Conservation (phyloP, 2,113 vertebrate species). For the Megaceryle torquata region DNA sequence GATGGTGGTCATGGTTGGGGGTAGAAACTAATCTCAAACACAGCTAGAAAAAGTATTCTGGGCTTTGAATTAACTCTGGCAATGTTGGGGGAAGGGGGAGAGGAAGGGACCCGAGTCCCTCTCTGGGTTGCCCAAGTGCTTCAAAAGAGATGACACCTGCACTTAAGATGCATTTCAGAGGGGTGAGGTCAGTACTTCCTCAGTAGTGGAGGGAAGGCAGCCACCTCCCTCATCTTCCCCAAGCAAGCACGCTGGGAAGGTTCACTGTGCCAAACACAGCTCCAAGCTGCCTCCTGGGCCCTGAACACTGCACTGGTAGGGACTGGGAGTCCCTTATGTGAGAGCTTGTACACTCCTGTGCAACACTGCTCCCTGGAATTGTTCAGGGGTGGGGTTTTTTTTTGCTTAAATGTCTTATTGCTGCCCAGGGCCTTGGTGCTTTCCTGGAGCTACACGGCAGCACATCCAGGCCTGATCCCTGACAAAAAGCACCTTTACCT, state of each 20-base stretch:
- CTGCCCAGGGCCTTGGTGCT: neutral
- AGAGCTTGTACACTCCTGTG: neutral
- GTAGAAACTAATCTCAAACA: neutral
- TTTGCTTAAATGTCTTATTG: fast-evolving
- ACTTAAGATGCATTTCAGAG: fast-evolving
- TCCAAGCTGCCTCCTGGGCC: neutral
- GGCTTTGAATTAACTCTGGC: neutral
- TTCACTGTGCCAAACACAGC: neutral
- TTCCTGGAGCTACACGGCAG: neutral
- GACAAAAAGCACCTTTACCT: neutral
- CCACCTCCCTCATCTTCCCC: neutral
- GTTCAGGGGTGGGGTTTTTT: neutral
- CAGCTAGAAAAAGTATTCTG: neutral
- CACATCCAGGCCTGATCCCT: neutral
- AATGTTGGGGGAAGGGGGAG: fast-evolving
- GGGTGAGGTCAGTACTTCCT: neutral
- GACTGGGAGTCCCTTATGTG: fast-evolving
- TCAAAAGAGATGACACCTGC: neutral
- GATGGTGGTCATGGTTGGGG: neutral
- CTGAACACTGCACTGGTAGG: fast-evolving
- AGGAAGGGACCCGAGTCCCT: neutral
- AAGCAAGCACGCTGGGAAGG: fast-evolving
- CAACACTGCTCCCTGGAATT: neutral
- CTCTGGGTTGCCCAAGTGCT: neutral
- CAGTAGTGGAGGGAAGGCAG: neutral